phyloP scores from a whole-genome alignment of 2,113 vertebrate genomes.

The Marmota monax region DNA sequence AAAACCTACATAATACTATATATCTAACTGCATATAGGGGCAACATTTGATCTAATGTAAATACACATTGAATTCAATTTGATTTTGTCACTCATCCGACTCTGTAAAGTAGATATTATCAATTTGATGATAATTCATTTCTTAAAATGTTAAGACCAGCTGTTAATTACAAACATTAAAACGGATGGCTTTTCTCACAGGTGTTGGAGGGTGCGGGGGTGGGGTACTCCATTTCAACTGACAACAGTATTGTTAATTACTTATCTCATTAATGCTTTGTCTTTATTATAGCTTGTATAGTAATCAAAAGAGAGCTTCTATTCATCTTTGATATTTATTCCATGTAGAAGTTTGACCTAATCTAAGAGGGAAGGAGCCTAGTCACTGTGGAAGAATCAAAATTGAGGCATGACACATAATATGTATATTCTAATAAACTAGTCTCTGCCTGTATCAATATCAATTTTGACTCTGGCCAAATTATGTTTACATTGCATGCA shows the following conservation, averaged over 20 bases:
- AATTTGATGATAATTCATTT: constrained; percentile 37
- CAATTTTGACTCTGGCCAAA: constrained; percentile 58
- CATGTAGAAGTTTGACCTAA: constrained; percentile 45
- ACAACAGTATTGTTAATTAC: constrained; percentile 41
- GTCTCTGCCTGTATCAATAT: constrained; percentile 13
- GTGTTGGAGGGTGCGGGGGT: neutral
- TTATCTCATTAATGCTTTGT: neutral
- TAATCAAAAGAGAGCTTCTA: constrained; percentile 50
- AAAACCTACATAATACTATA: neutral
- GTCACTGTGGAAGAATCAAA: constrained; percentile 55
- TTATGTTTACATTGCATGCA: constrained; percentile 61
- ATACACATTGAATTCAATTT: constrained; percentile 28
- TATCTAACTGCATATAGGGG: neutral
- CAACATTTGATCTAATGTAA: constrained; percentile 41
- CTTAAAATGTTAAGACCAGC: constrained; percentile 51
- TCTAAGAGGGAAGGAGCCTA: neutral
- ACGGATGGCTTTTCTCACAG: neutral
- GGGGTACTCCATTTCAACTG: neutral
- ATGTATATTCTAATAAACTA: constrained; percentile 14
- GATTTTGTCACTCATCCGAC: constrained; percentile 39
- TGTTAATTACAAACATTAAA: constrained; percentile 45
- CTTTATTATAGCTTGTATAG: neutral
- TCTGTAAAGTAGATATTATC: neutral
- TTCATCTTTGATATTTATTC: constrained; percentile 37
- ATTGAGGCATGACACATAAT: neutral